Evolutionary conservation across 2,888 invertebrate genomes (phyloP).

Genomic region (Epirrita christyi): DNA sequence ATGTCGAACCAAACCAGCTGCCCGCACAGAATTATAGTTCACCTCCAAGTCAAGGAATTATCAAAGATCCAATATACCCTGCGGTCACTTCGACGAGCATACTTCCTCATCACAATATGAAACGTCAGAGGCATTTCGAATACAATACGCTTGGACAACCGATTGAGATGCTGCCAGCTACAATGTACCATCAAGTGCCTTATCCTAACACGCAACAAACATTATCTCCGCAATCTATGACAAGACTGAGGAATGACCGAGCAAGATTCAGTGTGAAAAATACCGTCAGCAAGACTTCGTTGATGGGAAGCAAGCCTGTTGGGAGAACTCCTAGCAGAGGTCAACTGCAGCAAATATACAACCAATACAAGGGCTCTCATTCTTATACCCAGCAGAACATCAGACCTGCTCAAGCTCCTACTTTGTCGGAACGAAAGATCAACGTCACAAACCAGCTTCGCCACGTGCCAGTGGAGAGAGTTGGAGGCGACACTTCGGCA

Average conservation of each 20-base stretch:
- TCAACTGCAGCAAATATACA: conserved; percentile 71
- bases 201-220: conserved; percentile 63
- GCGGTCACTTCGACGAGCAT: conserved; percentile 55
- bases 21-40: conserved; percentile 14
- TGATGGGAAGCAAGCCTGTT: conserved; percentile 55
- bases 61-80: conserved; percentile 66
- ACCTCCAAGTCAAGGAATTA: conserved; percentile 37
- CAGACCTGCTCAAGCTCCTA: conserved; percentile 44
- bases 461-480: conserved; percentile 59
- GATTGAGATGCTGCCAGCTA: conserved; percentile 61
- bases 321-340: conserved; percentile 62
- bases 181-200: conserved; percentile 47
- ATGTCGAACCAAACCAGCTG: conserved; percentile 27
- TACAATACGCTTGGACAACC: conserved; percentile 77
- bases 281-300: conserved; percentile 71
- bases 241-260: conserved; percentile 41
- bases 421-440: conserved; percentile 62
- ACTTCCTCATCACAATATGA: conserved; percentile 33
- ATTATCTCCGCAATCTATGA: conserved; percentile 58
- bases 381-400: conserved; percentile 69
- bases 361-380: conserved; percentile 73
- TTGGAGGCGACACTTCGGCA: conserved; percentile 63
- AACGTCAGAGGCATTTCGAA: conserved; percentile 43
- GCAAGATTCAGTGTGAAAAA: conserved; percentile 60
- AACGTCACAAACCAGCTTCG: conserved; percentile 40